Percentiles rank a stretch among this genome's conserved stretches.
Conservation (phyloP, 2,113 vertebrate genomes). For the Hyperoodon ampullatus region DNA sequence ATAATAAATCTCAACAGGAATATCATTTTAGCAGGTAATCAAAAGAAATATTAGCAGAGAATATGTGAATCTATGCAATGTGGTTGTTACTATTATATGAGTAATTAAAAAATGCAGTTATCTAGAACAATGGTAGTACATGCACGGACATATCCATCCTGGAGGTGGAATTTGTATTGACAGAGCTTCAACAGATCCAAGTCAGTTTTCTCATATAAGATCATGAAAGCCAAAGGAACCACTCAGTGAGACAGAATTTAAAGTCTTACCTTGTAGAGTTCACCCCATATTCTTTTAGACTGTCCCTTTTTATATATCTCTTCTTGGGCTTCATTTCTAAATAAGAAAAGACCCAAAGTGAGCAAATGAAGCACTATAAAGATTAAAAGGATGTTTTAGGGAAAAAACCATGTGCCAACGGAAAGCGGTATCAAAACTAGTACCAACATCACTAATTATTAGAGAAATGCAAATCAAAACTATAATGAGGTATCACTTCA, state of each 20-base stretch:
- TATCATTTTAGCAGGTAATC: neutral
- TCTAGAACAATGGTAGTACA: constrained; percentile 15
- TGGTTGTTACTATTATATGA: constrained; percentile 24
- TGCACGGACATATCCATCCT: neutral
- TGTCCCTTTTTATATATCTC: constrained; percentile 99
- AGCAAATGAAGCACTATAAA: neutral
- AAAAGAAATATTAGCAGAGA: neutral
- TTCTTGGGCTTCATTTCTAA: constrained; percentile 93
- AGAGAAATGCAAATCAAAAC: neutral
- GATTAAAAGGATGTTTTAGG: neutral
- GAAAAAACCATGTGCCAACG: neutral
- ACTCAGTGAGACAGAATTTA: neutral
- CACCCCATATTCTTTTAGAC: constrained; percentile 98
- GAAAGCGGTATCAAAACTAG: neutral
- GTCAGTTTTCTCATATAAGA: neutral
- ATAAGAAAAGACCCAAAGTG: constrained; percentile 64
- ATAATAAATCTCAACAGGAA: neutral
- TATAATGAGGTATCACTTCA: neutral
- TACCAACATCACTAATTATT: neutral
- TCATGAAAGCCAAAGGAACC: neutral
- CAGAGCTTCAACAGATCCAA: neutral
- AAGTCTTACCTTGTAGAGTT: constrained; percentile 95
- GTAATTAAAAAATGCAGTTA: constrained; percentile 19
- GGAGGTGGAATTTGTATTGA: neutral
- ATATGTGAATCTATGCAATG: neutral